A percentile compares a stretch with the other conserved stretches of the same genome.
Conservation (phyloP, 1,140 invertebrate genomes). For the Battus philenor region DNA sequence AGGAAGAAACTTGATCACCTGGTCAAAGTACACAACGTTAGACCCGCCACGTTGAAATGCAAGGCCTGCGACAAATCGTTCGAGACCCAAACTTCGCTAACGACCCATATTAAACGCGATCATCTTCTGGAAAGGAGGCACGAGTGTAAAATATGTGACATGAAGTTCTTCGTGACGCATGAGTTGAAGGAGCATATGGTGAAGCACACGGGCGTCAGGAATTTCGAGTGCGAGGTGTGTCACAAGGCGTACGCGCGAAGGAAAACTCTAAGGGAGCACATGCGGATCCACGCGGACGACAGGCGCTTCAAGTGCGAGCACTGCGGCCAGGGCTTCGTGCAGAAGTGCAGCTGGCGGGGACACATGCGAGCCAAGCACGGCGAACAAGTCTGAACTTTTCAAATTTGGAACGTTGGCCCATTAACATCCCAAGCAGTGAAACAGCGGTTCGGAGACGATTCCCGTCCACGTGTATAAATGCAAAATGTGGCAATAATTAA, state of each 20-base stretch:
- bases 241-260: slow-evolving; percentile 75
- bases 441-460: too few relatives aligned
- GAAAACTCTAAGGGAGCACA: slow-evolving; percentile 67
- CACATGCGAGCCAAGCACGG: slow-evolving; percentile 40
- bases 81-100: slow-evolving; percentile 22
- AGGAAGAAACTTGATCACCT: slow-evolving; percentile 29
- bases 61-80: slow-evolving; percentile 40
- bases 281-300: slow-evolving; percentile 74
- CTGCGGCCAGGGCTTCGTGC: slow-evolving; percentile 44
- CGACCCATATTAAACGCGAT: slow-evolving; percentile 34
- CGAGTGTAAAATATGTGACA: slow-evolving; percentile 54
- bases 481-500: too few relatives aligned
- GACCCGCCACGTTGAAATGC: slow-evolving; percentile 26
- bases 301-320: slow-evolving; percentile 40
- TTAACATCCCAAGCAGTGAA: too few relatives aligned
- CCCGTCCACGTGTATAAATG: too few relatives aligned
- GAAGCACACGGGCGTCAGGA: slow-evolving; percentile 79
- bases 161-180: slow-evolving; percentile 39
- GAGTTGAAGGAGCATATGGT: slow-evolving; percentile 41
- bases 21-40: slow-evolving; percentile 24
- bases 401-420: too few relatives aligned
- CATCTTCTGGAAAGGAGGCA: slow-evolving; percentile 37
- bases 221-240: slow-evolving; percentile 75
- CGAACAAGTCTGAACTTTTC: slow-evolving; percentile 17
- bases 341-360: slow-evolving; percentile 37